A percentile compares a stretch with the other conserved stretches of the same genome.
phyloP scores from a whole-genome alignment of 2,113 vertebrate genomes.

The Pseudopipra pipra region DNA sequence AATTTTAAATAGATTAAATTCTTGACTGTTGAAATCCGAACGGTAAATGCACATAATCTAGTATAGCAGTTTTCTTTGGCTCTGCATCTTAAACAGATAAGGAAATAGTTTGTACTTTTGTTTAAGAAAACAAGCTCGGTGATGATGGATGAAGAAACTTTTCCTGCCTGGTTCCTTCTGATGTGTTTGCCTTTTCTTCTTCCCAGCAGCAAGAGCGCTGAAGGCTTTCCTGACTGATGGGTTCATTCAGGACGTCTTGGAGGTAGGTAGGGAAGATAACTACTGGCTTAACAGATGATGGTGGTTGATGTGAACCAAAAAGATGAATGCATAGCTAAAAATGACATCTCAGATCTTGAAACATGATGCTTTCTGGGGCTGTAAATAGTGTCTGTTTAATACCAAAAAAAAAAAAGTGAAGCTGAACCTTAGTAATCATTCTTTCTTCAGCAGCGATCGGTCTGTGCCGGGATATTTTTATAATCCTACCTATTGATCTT shows the following conservation, averaged over 20 bases:
- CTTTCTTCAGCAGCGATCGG: not conserved
- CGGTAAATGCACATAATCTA: not conserved
- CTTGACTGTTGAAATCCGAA: not conserved
- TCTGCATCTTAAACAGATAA: not conserved
- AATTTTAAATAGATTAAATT: not conserved
- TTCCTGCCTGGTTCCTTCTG: not conserved
- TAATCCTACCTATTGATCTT: slow-evolving; percentile 37
- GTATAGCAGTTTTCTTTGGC: not conserved
- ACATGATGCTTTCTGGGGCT: not conserved
- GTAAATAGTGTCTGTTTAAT: slow-evolving; percentile 22
- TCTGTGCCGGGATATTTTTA: slow-evolving; percentile 32
- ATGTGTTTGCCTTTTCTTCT: not conserved
- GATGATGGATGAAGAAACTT: not conserved
- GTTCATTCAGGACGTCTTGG: not conserved
- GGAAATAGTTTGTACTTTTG: not conserved
- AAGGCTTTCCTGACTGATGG: slow-evolving; percentile 13
- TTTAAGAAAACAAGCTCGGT: not conserved
- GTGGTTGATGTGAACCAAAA: not conserved
- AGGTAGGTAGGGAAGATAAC: not conserved
- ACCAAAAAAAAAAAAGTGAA: not conserved
- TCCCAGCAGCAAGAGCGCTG: not conserved
- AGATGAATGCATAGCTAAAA: slow-evolving; percentile 27
- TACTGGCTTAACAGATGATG: not conserved
- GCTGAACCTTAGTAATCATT: not conserved
- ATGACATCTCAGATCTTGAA: slow-evolving; percentile 23